A percentile compares a stretch with the other conserved stretches of the same genome.
Conservation (phyloP, 1,140 invertebrate genomes). For the Zaprionus tsacasi region DNA sequence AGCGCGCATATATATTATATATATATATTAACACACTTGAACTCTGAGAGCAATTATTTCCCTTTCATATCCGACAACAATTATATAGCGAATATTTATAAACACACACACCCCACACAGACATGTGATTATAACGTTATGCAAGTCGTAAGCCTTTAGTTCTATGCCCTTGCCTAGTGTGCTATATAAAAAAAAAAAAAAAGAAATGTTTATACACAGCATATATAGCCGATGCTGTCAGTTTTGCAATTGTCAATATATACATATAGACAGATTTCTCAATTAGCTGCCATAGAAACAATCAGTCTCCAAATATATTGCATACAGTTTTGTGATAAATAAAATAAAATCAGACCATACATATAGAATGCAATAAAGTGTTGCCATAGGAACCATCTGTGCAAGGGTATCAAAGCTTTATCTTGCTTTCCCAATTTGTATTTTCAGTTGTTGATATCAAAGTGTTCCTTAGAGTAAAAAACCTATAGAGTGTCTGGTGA, state of each 20-base stretch:
- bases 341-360: background rate
- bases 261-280: background rate
- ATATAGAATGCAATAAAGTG: conserved; percentile 8
- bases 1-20: conserved; percentile 21
- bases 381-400: conserved; percentile 19
- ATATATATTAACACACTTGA: conserved; percentile 11
- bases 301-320: conserved; percentile 13
- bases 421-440: conserved; percentile 10
- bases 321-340: conserved; percentile 25
- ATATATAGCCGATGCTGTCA: background rate
- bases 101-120: background rate
- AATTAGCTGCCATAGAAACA: conserved; percentile 13
- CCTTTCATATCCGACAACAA: conserved; percentile 8
- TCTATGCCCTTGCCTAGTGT: background rate
- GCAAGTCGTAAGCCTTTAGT: background rate
- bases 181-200: background rate
- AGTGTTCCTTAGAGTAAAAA: conserved; percentile 28
- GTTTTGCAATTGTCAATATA: background rate
- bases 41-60: conserved; percentile 31
- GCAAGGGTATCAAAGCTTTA: conserved; percentile 4
- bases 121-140: too few relatives aligned
- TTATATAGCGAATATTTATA: conserved; percentile 1
- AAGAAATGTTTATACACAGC: background rate
- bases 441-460: conserved; percentile 22
- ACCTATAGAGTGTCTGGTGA: background rate